phyloP scores from a whole-genome alignment of 2,797 vertebrate genomes.

The Sebastiscus albofasciatus region DNA sequence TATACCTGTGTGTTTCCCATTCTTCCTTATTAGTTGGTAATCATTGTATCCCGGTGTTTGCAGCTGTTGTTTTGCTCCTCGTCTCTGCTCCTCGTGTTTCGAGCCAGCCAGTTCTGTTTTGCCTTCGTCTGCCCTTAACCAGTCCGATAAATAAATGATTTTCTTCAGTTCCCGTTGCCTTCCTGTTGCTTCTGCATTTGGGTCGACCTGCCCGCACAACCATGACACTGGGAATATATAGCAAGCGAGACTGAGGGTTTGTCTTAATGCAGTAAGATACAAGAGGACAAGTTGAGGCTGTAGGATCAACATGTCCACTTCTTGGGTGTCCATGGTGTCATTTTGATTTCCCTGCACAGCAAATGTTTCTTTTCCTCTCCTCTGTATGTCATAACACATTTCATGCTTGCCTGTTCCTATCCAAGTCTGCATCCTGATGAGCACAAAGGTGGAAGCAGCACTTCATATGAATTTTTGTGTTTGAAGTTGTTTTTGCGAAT shows the following conservation, averaged over 20 bases:
- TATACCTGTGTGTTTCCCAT: background rate
- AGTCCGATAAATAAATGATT: background rate
- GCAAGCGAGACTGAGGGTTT: background rate
- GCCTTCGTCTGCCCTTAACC: background rate
- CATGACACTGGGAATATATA: background rate
- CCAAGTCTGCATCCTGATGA: conserved; percentile 17
- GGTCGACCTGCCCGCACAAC: background rate
- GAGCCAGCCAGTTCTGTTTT: background rate
- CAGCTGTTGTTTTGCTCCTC: background rate
- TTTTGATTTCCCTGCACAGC: conserved; percentile 35
- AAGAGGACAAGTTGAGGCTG: background rate
- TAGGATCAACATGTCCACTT: background rate
- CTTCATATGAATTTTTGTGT: background rate
- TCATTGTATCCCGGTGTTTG: background rate
- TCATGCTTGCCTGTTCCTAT: background rate
- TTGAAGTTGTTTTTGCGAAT: background rate
- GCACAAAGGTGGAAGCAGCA: background rate
- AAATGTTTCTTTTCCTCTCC: conserved; percentile 4
- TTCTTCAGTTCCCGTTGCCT: background rate
- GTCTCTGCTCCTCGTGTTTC: background rate
- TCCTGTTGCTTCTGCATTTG: background rate
- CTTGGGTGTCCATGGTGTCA: background rate
- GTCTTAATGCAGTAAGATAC: background rate
- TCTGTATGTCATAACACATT: conserved; percentile 12
- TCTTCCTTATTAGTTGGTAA: background rate